These are phyloP conservation scores for Scartelaos histophorus DNA, from an alignment of 2,113 vertebrate genomes.

Conservation along the genomic window DNA sequence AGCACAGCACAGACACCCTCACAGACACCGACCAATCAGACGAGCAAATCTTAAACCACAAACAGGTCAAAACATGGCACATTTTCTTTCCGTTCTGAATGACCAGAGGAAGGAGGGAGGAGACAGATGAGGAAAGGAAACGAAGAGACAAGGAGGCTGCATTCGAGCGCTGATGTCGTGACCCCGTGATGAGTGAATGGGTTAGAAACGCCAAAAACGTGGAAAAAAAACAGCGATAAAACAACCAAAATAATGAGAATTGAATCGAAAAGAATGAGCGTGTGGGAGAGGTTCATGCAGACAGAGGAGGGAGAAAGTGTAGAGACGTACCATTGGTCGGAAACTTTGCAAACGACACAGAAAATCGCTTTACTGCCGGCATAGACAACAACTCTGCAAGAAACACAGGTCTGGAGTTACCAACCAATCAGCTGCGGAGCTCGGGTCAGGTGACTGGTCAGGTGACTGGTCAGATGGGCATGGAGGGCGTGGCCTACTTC, in stretches of 20 bases:
- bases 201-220: background rate
- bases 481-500: background rate
- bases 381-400: constrained; percentile 99
- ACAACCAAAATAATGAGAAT: background rate
- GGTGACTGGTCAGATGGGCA: background rate
- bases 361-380: constrained; percentile 99
- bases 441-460: background rate
- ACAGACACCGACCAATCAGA: background rate
- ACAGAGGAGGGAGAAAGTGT: constrained; percentile 79
- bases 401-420: constrained; percentile 89
- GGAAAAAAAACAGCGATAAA: background rate
- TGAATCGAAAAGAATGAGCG: constrained; percentile 26
- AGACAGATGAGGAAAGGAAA: background rate
- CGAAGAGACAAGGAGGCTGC: background rate
- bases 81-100: background rate
- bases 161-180: background rate
- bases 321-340: constrained; percentile 99
- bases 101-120: background rate
- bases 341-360: constrained; percentile 99
- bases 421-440: constrained; percentile 61
- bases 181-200: background rate
- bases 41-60: background rate
- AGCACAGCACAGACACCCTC: too few relatives aligned
- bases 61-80: background rate
- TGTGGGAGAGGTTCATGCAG: constrained; percentile 76